Base-by-base conservation (phyloP, 2,113 vertebrate species). In the Illadopsis cleaveri region DNA sequence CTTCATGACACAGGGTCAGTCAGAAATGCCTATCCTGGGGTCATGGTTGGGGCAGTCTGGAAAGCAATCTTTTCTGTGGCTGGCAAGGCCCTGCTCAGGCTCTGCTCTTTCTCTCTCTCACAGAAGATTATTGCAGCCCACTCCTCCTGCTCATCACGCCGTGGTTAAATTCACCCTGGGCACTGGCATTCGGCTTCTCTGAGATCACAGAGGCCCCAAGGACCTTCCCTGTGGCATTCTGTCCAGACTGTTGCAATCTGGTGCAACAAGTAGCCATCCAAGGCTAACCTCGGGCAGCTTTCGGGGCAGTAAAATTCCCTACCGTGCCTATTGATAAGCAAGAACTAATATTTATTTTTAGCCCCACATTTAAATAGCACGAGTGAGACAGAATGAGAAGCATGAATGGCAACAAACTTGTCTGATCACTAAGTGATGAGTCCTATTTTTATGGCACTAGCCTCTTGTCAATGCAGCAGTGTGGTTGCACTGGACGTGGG, bases 1-100 rank as follows among this genome's bases (percentile, higher is more conserved):
- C 93, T 93, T 86, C 72, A 24, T 60, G 72, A 69, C 86, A 79
- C 90, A 68, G 64, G 93, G 96, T 96, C 93, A 93, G 88, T 86
- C 80, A 96, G 93, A 96, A 96, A 92, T 86, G 90, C 88, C 86
- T 79, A 37, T 84, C 88, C 92, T 75, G 79, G 84, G 94, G 93
- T 93, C 93, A 45, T 47, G 37, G 53, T 38, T 89, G 92, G 92
- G 82, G 92, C 79, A 90, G 72, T 4, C 23, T 92, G 57, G 80
- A 95, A 95, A 96, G 89, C 72, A 89, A 76, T 86, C 90, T 83
- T 89, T 81, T 51, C 82, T 57, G 33, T 51, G 78, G 45, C 72
- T 4, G 25, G 56, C 51, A 77, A 78, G 82, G 66, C 85, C 85
- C 84, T 77, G 69, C 92, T 78, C 20, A 82, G 64, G 56, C 64